These are phyloP conservation scores for Cephus cinctus DNA, from an alignment of 1,140 invertebrate genomes.

Conservation along the genomic window DNA sequence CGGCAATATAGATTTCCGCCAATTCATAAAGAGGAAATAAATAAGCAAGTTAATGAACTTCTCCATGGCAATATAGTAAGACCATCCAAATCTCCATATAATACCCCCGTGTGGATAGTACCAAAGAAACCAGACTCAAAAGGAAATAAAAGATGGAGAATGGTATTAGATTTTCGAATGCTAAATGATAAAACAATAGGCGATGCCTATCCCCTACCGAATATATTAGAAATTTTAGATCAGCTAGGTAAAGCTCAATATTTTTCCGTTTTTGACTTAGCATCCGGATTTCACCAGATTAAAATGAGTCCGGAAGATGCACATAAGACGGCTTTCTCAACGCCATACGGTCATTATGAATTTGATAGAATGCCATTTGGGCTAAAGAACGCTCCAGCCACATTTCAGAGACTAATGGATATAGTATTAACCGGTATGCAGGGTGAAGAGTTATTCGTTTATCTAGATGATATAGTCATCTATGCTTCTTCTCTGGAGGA, in stretches of 20 bases:
- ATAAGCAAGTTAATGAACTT: constrained; percentile 34
- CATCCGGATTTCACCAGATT: constrained; percentile 57
- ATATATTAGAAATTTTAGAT: constrained; percentile 54
- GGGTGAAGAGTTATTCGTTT: too few species aligned
- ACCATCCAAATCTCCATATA: constrained; percentile 17
- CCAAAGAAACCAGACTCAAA: constrained; percentile 34
- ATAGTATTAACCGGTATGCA: too few species aligned
- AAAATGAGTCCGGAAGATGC: constrained; percentile 36
- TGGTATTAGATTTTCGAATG: constrained; percentile 41
- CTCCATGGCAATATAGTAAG: constrained; percentile 28
- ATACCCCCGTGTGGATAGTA: constrained; percentile 28
- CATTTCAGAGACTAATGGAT: too few species aligned
- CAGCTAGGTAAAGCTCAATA: constrained; percentile 45
- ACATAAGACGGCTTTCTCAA: constrained; percentile 54
- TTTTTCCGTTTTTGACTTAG: constrained; percentile 55
- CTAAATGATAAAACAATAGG: constrained; percentile 39
- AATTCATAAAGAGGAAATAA: background rate
- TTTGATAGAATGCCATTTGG: too few species aligned
- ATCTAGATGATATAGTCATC: too few species aligned
- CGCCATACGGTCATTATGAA: constrained; percentile 33
- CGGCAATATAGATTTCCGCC: background rate
- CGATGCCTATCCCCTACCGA: constrained; percentile 55
- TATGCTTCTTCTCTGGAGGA: too few species aligned
- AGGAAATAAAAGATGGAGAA: constrained; percentile 35
- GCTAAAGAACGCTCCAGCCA: too few species aligned